These are phyloP conservation scores for Pedicia rivosa DNA, from an alignment of 2,888 invertebrate species.

Conservation along the genomic window DNA sequence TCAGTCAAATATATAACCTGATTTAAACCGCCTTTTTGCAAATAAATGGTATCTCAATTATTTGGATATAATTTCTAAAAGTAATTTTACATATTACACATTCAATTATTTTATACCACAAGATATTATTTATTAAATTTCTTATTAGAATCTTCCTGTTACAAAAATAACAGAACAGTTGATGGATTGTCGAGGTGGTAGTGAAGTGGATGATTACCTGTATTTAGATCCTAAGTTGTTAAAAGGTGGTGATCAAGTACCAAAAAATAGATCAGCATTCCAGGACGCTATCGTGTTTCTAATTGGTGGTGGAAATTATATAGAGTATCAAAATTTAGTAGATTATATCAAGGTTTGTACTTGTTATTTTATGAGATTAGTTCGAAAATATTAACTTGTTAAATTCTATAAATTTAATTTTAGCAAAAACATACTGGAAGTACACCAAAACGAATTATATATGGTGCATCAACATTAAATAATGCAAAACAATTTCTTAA, in stretches of 20 bases:
- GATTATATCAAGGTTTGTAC: conserved; percentile 71
- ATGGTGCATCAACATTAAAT: conserved; percentile 87
- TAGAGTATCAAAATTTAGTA: conserved; percentile 96
- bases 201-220: conserved; percentile 72
- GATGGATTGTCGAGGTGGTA: conserved; percentile 63
- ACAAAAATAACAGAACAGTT: conserved; percentile 82
- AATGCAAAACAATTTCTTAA: conserved; percentile 90
- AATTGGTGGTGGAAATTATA: conserved; percentile 93
- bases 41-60: too few species aligned
- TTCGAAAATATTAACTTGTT: neutral
- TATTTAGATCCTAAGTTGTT: conserved; percentile 94
- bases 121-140: too few species aligned
- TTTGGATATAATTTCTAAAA: too few species aligned
- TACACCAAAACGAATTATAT: conserved; percentile 66
- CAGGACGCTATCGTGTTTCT: conserved; percentile 82
- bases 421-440: conserved; percentile 53
- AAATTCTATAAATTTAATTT: conserved; percentile 20
- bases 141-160: conserved; percentile 70
- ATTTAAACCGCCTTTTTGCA: too few species aligned
- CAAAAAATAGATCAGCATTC: conserved; percentile 52
- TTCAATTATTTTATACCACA: too few species aligned
- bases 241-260: conserved; percentile 46
- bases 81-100: too few species aligned
- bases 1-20: too few species aligned
- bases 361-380: neutral